phyloP scores from a whole-genome alignment of 1,140 invertebrate species.

The Pygmarrhopalites habei region DNA sequence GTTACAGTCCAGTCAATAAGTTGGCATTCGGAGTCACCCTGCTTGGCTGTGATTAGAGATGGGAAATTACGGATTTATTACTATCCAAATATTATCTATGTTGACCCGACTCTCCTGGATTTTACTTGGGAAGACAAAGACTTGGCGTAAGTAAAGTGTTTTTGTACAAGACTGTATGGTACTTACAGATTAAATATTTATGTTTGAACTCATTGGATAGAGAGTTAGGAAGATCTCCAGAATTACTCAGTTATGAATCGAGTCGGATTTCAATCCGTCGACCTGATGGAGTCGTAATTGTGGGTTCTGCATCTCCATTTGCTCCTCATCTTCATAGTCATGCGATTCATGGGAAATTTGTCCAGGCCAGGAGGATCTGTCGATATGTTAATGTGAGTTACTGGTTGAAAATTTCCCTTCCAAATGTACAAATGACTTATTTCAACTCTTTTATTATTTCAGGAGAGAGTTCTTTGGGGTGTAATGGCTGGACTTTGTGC shows the following conservation, averaged over 20 bases:
- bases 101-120: constrained; percentile 64
- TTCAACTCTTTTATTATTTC: constrained; percentile 19
- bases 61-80: constrained; percentile 75
- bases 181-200: constrained; percentile 39
- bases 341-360: constrained; percentile 58
- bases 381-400: constrained; percentile 61
- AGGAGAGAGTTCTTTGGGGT: constrained; percentile 78
- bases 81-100: constrained; percentile 65
- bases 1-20: constrained; percentile 66
- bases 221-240: constrained; percentile 73
- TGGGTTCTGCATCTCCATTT: constrained; percentile 58
- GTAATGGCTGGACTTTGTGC: constrained; percentile 79
- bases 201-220: no score
- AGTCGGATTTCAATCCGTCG: constrained; percentile 67
- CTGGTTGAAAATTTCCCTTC: not conserved
- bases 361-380: constrained; percentile 68
- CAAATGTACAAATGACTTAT: not conserved
- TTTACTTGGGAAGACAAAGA: constrained; percentile 59
- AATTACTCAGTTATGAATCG: constrained; percentile 67
- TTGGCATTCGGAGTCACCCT: constrained; percentile 77
- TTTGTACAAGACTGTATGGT: constrained; percentile 7
- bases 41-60: constrained; percentile 75
- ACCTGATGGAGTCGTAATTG: constrained; percentile 60
- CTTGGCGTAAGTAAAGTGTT: constrained; percentile 48
- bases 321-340: constrained; percentile 58